Base-by-base conservation (phyloP, 2,888 invertebrate species). In the Tubulanus polymorphus region DNA sequence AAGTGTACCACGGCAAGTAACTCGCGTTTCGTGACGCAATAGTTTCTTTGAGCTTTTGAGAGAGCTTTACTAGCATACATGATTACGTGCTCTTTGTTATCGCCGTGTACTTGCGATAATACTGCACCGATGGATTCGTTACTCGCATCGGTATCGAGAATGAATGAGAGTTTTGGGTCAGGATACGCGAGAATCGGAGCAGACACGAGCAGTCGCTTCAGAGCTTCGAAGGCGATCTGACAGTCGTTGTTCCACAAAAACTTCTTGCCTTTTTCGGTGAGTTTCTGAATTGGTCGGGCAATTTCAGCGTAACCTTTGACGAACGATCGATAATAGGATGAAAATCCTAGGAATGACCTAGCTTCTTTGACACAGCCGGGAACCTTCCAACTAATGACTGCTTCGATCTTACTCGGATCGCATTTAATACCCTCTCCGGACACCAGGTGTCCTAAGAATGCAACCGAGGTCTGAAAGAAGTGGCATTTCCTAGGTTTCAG, bases 401-500 rank as follows among this genome's bases (percentile, higher is more conserved):
- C 48, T 1, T 30, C 12, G 12, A 50, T 26, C 27, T 56, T 55
- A 2, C 27, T 37, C 1, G 59, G 55, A 20, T 59, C 53, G 10
- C 50, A 50, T 20, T 32, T 27, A 2, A 59, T 50, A 26, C 59
- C 59, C 8, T 52, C 18, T 12, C 37, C 47, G 2, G 45, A 37
- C 8, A 59, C 46, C 5, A 55, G 26, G 47, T 56, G 59, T 30
- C 59, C 59, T 8, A 59, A 53, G 29, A 45, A 59, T 10, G 37
- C 15, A 12, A 58, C 47, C 25, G 47, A 28, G 25, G 29, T 35
- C 10, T 26, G 15, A n/a, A 60, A 53, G 2, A 55, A 29, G 12
- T n/a, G 3, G 32, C 57, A 54, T 47, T 64, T 64, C 28, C 51
- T 49, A 2, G 61, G 53, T 25, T 63, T 51, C 2, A 63, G 29